Evolutionary conservation across 2,113 vertebrate genomes (phyloP).

Genomic region (Peromyscus polionotus): DNA sequence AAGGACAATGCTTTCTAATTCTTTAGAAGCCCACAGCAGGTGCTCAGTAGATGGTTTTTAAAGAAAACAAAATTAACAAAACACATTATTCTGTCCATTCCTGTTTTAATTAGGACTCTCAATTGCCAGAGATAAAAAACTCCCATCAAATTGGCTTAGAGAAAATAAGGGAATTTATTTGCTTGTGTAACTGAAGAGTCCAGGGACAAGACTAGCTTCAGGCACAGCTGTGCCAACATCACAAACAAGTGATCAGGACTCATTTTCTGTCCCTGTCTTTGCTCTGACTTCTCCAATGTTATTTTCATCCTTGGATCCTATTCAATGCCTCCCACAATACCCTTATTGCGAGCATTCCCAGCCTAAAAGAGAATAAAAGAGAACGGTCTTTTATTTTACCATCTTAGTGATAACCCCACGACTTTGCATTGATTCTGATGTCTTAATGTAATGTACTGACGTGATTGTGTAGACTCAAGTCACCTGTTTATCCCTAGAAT

Average conservation of each 20-base stretch:
- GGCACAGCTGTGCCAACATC: slow-evolving; percentile 30
- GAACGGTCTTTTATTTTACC: neutral
- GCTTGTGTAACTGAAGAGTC: slow-evolving; percentile 56
- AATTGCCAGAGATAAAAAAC: slow-evolving; percentile 66
- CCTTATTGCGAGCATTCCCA: neutral
- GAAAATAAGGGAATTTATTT: slow-evolving; percentile 69
- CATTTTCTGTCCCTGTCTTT: neutral
- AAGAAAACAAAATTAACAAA: slow-evolving; percentile 64
- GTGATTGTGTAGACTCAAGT: neutral
- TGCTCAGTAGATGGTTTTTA: slow-evolving; percentile 23
- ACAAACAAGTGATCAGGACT: neutral
- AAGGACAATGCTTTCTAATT: slow-evolving; percentile 28
- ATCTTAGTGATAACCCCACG: neutral
- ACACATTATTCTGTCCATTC: slow-evolving; percentile 53
- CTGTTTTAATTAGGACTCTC: slow-evolving; percentile 76
- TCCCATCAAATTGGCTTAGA: slow-evolving; percentile 55
- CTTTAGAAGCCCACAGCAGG: slow-evolving; percentile 35
- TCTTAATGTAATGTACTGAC: neutral
- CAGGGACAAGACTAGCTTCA: slow-evolving; percentile 26
- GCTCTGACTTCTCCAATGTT: neutral
- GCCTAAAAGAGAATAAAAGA: neutral
- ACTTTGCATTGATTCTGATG: neutral
- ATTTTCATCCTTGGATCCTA: neutral
- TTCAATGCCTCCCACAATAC: neutral
- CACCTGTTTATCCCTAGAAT: neutral